Evolutionary conservation across 2,888 invertebrate genomes (phyloP), one percentile per base, ranked within the genome.

Genomic region (Troilus luridus): DNA sequence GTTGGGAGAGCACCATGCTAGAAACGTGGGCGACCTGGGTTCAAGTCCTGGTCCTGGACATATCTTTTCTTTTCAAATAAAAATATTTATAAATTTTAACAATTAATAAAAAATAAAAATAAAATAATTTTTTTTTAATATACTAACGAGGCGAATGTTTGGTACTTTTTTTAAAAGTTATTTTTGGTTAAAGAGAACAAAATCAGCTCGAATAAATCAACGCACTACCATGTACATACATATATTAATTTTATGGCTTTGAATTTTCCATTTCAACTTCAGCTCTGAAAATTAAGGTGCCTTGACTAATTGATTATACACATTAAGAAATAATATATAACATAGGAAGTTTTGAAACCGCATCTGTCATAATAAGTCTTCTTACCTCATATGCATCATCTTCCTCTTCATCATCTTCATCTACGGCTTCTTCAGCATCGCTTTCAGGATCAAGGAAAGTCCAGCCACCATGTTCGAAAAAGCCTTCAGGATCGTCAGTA

Each of bases 401-500:
- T 93, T 96, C 95, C 91, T 95, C 95, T 54, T 95, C 95, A 81
- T 95, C 95, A 92, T 95, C 95, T 85, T 95, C 95, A 64, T 96
- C 96, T 91, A 95, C 96, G 11, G 94, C 95, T 85, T 94, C 95
- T 93, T 97, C 97, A 19, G 95, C 96, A 93, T 97, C 98, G 11
- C 98, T 98, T 94, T 99, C 98, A 0, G 99, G 98, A 94, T 99
- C 98, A 92, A 99, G 95, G 96, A 99, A 99, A 81, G 97, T 98
- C 99, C 99, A 99, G 41, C 99, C 99, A 24, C 99, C 99, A 93
- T 97, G 98, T 92, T 99, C 99, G 94, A 99, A 99, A 96, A 99
- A 99, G 0, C 98, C 98, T 94, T 98, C 98, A 0, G 99, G 98
- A 94, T 99, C 99, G 94, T 99, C 99, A 0, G 98, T 98, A 93